Percentiles rank a stretch among this genome's conserved stretches.
Conservation (phyloP, 2,113 vertebrate species). For the Apistogramma diplotaenia region DNA sequence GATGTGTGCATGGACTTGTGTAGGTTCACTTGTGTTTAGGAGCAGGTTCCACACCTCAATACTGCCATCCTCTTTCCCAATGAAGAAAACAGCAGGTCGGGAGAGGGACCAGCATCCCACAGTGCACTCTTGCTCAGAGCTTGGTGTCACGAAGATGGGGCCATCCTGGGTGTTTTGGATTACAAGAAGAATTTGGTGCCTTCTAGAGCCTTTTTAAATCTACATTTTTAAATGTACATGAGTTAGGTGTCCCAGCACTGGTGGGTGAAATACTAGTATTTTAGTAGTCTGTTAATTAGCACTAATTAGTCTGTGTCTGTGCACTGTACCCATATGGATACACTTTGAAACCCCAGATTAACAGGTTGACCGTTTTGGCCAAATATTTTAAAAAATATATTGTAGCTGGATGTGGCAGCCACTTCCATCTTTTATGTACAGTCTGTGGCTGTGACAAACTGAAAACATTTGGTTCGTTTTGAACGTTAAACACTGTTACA, state of each 20-base stretch:
- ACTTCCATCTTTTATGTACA: background rate
- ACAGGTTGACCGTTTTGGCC: background rate
- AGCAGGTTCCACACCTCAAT: conserved; percentile 93
- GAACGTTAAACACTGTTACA: background rate
- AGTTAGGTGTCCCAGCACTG: background rate
- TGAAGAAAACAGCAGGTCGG: conserved; percentile 87
- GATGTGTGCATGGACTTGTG: conserved; percentile 75
- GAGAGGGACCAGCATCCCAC: conserved; percentile 88
- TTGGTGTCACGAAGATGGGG: conserved; percentile 79
- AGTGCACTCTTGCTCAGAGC: conserved; percentile 74
- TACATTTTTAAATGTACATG: background rate
- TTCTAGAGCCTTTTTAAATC: background rate
- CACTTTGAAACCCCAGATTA: background rate
- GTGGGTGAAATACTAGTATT: background rate
- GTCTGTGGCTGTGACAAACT: background rate
- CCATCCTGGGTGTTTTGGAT: conserved; percentile 68
- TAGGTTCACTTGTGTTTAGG: conserved; percentile 82
- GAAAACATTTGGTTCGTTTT: background rate
- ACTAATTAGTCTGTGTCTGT: background rate
- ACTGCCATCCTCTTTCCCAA: conserved; percentile 86
- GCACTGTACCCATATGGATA: background rate
- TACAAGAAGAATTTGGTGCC: background rate
- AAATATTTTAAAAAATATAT: background rate
- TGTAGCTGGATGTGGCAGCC: too few species aligned
- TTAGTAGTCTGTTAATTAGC: background rate